Conservation (phyloP, 2,888 invertebrate genomes). For the Drosophila colorata region DNA sequence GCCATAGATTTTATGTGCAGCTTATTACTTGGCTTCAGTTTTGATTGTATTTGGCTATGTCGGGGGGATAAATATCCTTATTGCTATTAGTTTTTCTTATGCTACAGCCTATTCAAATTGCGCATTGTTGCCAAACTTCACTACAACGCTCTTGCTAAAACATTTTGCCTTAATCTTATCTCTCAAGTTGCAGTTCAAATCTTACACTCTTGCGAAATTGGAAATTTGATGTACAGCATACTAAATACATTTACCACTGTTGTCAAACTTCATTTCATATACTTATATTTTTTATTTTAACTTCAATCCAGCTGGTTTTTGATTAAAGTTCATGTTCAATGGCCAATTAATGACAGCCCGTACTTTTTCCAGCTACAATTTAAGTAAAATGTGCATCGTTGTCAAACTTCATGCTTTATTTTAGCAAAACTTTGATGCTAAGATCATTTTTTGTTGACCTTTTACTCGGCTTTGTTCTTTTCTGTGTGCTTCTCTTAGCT, state of each 20-base stretch:
- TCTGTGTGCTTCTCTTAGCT: too few relatives aligned
- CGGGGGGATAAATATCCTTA: constrained; percentile 14
- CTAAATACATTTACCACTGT: too few relatives aligned
- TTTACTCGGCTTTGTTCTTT: too few relatives aligned
- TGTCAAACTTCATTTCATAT: background rate
- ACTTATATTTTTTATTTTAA: background rate
- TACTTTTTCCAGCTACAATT: too few relatives aligned
- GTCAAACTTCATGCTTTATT: constrained; percentile 15
- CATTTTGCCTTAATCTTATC: background rate
- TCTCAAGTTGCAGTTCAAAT: background rate
- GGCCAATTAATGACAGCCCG: too few relatives aligned
- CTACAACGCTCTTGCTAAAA: too few relatives aligned
- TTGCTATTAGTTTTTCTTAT: constrained; percentile 16
- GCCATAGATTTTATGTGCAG: constrained; percentile 65
- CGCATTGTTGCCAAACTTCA: constrained; percentile 40
- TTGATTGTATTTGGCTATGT: constrained; percentile 53
- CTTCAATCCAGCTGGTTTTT: background rate
- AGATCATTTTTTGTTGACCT: too few relatives aligned
- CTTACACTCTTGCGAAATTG: too few relatives aligned
- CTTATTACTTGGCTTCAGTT: constrained; percentile 53
- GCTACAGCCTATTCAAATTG: constrained; percentile 27
- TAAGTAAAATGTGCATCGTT: constrained; percentile 4
- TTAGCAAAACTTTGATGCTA: too few relatives aligned
- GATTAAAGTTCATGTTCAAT: background rate
- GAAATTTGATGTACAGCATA: too few relatives aligned